These are phyloP conservation scores for Lucilia sericata DNA, from an alignment of 1,140 invertebrate species.

Conservation along the genomic window DNA sequence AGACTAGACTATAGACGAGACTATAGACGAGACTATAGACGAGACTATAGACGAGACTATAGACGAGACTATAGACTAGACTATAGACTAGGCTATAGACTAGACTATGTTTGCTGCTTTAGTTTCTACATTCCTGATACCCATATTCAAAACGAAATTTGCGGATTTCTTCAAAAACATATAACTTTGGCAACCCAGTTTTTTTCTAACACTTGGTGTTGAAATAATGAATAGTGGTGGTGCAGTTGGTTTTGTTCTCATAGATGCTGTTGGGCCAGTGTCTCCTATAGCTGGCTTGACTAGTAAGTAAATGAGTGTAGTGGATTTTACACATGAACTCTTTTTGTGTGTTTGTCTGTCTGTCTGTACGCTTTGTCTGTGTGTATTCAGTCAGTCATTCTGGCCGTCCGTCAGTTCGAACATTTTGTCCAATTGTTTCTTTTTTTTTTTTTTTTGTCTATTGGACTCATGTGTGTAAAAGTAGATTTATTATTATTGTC, in stretches of 20 bases:
- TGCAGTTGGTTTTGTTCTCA: neutral
- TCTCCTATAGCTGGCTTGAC: no score
- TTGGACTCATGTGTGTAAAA: neutral
- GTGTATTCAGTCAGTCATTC: neutral
- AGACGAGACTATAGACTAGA: no score
- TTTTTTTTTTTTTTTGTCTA: neutral
- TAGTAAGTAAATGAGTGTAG: neutral
- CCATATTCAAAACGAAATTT: no score
- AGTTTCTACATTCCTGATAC: no score
- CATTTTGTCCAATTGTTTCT: neutral
- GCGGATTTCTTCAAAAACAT: no score
- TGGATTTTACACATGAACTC: constrained; percentile 11
- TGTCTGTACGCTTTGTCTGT: neutral
- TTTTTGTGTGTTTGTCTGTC: constrained; percentile 17
- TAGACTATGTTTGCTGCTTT: no score
- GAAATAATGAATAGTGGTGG: neutral
- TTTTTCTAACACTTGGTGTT: neutral
- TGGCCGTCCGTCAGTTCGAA: neutral
- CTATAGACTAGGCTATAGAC: no score
- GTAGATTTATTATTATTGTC: neutral
- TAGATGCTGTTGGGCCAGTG: neutral
- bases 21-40: no score
- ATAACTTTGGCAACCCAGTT: no score
- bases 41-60: no score
- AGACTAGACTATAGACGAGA: no score